phyloP scores from a whole-genome alignment of 2,113 vertebrate species.

The Variabilichromis moorii region DNA sequence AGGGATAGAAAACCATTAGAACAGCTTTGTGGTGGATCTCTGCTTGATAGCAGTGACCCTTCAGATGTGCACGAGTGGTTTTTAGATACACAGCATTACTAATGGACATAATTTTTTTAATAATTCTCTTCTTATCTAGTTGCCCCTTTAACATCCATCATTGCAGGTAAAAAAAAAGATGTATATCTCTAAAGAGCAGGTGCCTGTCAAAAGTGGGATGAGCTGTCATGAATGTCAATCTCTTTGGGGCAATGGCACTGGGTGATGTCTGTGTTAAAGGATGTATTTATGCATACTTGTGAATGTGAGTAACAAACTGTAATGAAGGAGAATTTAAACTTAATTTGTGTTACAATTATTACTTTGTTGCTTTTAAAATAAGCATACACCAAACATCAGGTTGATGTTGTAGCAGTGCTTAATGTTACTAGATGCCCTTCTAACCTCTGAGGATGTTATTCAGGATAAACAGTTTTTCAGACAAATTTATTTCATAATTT shows the following conservation, averaged over 20 bases:
- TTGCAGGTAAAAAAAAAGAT: background rate
- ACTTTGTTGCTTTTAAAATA: background rate
- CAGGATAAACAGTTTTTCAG: background rate
- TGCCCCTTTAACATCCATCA: background rate
- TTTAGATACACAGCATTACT: background rate
- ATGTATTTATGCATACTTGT: background rate
- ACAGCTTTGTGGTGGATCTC: rapidly evolving
- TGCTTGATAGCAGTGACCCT: background rate
- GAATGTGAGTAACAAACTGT: background rate
- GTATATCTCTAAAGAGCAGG: background rate
- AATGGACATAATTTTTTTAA: background rate
- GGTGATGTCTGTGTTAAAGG: background rate
- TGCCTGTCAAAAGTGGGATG: background rate
- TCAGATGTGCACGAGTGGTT: background rate
- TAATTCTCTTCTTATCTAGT: background rate
- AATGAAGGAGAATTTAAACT: background rate
- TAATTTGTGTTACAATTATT: background rate
- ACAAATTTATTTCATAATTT: background rate
- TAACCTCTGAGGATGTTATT: background rate
- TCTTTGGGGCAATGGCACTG: background rate
- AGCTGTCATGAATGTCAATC: background rate
- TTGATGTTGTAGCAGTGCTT: background rate
- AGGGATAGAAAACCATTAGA: background rate
- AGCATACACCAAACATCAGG: background rate
- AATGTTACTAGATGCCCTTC: background rate